Percentiles rank a stretch among this genome's conserved stretches.
These are phyloP conservation scores for Rhea americana DNA, from an alignment of 2,113 vertebrate genomes.

Conservation along the genomic window DNA sequence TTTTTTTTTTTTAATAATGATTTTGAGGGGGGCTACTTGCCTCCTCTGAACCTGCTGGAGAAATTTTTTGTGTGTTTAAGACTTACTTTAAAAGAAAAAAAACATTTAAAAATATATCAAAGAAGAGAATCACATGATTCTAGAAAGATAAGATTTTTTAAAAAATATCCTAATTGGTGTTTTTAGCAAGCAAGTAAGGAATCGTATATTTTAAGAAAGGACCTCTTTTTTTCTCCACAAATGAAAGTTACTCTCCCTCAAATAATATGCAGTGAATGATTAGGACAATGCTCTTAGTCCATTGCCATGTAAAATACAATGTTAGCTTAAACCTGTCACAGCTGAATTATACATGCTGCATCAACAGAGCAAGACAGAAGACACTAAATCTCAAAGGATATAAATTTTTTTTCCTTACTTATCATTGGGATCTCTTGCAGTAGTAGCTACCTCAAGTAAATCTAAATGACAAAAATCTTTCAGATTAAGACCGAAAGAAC, in stretches of 20 bases:
- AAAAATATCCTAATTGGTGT: neutral
- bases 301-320: neutral
- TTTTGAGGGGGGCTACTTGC: neutral
- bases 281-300: neutral
- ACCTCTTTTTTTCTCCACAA: neutral
- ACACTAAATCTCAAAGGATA: neutral
- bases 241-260: neutral
- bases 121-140: neutral
- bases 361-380: neutral
- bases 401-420: neutral
- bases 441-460: neutral
- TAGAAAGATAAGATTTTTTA: neutral
- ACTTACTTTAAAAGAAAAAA: neutral
- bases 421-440: neutral
- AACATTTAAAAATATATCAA: neutral
- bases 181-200: neutral
- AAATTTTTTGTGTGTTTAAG: neutral
- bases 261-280: neutral
- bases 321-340: neutral
- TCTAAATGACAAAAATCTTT: neutral
- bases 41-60: neutral
- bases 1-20: neutral
- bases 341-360: neutral
- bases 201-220: neutral
- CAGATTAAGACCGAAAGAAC: neutral